Base-by-base conservation (phyloP, 2,113 vertebrate species). In the Piprites chloris region DNA sequence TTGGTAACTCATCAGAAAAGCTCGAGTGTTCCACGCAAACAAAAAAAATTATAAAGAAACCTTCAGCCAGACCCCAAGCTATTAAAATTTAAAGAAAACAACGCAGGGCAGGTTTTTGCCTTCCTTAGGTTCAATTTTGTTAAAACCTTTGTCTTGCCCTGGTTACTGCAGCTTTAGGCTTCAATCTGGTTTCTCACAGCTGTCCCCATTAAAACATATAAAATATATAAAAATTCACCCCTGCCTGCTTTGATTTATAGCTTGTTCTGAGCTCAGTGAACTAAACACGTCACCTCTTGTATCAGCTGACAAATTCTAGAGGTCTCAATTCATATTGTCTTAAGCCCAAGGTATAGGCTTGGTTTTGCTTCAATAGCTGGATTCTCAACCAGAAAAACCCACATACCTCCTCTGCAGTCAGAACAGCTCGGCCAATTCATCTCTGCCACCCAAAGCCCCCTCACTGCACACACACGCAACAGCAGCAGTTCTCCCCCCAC, bases 81-180 rank as follows among this genome's bases (percentile, higher is more conserved):
- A 66, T 74, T 89, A 49, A 84, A 84, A 91, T 88, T 28, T 88
- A 56, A 93, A 93, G 44, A 87, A 81, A 94, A 88, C 3, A 7
- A 65, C 72, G 9, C 27, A 88, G 39, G 46, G 22, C 20, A 88
- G 24, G 5, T n/a, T 83, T 95, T 78, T 44, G 26, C 39, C 17
- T 85, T 68, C 58, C 26, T 89, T 93, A 89, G 44, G 47, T 56
- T 80, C 66, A 72, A 0, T 90, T 96, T 92, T 89, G 50, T 85
- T 93, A 79, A 94, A 89, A 89, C 41, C 66, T 79, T 87, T 87
- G 39, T 82, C 80, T 89, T 92, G 69, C 91, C 92, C 89, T 96
- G 73, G 83, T 93, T 95, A 90, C 95, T 85, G 73, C 56, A 90
- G 56, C 62, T 90, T 41, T 81, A 73, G 27, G 52, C 67, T 85